phyloP scores from a whole-genome alignment of 2,888 invertebrate species.

The Apotomis capreana region DNA sequence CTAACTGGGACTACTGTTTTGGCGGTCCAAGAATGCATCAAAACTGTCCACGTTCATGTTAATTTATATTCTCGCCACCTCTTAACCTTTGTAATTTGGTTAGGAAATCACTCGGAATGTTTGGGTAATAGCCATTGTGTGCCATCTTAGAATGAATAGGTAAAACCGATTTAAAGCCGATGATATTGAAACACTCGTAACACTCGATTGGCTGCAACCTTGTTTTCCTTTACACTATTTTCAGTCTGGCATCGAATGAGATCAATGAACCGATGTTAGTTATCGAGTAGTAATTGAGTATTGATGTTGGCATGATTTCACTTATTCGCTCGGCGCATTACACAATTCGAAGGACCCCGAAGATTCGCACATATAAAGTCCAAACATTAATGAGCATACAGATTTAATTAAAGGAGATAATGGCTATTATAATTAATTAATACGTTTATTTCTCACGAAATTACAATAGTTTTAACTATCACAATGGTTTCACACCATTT shows the following conservation, averaged over 20 bases:
- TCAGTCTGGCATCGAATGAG: conserved; percentile 67
- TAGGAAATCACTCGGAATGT: conserved; percentile 59
- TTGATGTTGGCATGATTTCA: conserved; percentile 71
- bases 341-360: conserved; percentile 62
- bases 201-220: conserved; percentile 70
- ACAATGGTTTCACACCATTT: conserved; percentile 41
- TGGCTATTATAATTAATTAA: conserved; percentile 29
- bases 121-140: conserved; percentile 60
- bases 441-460: conserved; percentile 36
- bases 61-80: conserved; percentile 75
- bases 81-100: conserved; percentile 72
- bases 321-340: conserved; percentile 62
- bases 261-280: conserved; percentile 68
- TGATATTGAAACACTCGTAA: conserved; percentile 67
- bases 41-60: conserved; percentile 60
- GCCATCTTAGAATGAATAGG: conserved; percentile 31
- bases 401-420: conserved; percentile 34
- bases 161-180: conserved; percentile 45
- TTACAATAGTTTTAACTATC: conserved; percentile 36
- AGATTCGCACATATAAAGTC: conserved; percentile 47
- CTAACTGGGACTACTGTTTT: conserved; percentile 69
- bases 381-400: conserved; percentile 23
- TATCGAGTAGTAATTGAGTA: conserved; percentile 47
- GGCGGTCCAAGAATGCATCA: conserved; percentile 59
- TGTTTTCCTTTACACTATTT: conserved; percentile 70